These are phyloP conservation scores for Drosophila rellima DNA, from an alignment of 2,888 invertebrate species.

Conservation along the genomic window DNA sequence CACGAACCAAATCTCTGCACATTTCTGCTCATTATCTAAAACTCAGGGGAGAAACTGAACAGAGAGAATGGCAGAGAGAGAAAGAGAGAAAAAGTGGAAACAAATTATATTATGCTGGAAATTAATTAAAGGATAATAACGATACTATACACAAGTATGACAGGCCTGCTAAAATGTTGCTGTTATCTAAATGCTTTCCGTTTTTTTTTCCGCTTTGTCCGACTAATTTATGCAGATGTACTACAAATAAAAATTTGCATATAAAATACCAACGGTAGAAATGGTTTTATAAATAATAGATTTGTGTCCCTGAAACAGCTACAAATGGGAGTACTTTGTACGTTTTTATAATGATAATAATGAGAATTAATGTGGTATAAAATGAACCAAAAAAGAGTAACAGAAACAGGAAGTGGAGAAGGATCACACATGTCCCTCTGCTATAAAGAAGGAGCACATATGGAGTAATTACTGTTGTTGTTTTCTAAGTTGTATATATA, in stretches of 20 bases:
- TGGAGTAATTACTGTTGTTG: not conserved
- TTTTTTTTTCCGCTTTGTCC: slow-evolving; percentile 19
- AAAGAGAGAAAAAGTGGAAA: slow-evolving; percentile 12
- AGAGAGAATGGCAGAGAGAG: not conserved
- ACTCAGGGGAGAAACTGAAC: slow-evolving; percentile 59
- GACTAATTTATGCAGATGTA: slow-evolving; percentile 70
- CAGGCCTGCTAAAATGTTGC: slow-evolving; percentile 54
- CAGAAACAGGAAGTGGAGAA: not conserved
- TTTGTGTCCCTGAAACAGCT: slow-evolving; percentile 44
- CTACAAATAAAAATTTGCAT: slow-evolving; percentile 77
- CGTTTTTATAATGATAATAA: slow-evolving; percentile 28
- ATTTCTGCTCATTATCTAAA: slow-evolving; percentile 69
- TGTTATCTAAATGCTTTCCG: slow-evolving; percentile 70
- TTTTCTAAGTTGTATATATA: slow-evolving; percentile 9
- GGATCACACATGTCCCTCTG: not conserved
- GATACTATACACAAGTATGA: slow-evolving; percentile 35
- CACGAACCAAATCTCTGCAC: slow-evolving; percentile 61
- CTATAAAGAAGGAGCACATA: not conserved
- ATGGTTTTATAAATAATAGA: slow-evolving; percentile 72
- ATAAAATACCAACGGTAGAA: slow-evolving; percentile 64
- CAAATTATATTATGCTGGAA: slow-evolving; percentile 68
- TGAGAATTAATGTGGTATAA: slow-evolving; percentile 48
- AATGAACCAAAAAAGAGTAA: slow-evolving; percentile 2
- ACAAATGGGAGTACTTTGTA: slow-evolving; percentile 42
- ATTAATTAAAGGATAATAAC: slow-evolving; percentile 78